phyloP scores from a whole-genome alignment of 64 coral and sea anemone genomes.

The Montipora cactus region DNA sequence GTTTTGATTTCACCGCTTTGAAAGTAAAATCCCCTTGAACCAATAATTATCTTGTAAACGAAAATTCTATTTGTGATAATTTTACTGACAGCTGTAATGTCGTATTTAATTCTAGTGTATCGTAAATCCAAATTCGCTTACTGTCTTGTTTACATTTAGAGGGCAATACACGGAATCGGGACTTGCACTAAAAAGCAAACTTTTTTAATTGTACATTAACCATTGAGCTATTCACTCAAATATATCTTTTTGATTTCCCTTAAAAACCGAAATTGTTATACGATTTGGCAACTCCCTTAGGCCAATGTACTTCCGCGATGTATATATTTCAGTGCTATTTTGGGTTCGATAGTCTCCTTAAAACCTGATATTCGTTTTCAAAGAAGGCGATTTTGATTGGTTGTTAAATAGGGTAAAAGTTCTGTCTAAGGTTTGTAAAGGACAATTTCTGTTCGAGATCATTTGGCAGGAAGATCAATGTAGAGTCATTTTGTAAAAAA shows the following conservation, averaged over 20 bases:
- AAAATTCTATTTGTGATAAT: slow-evolving; percentile 29
- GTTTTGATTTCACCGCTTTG: too few species aligned
- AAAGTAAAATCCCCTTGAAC: neutral
- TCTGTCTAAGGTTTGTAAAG: too few species aligned
- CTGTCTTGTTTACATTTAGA: slow-evolving; percentile 10
- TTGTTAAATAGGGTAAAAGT: too few species aligned
- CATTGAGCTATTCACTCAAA: neutral
- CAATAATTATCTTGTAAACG: neutral
- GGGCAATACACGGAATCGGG: neutral
- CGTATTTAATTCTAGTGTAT: slow-evolving; percentile 3
- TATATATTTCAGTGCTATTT: too few species aligned
- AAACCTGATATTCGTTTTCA: too few species aligned
- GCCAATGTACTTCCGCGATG: too few species aligned
- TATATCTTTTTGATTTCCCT: neutral
- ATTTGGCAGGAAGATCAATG: neutral
- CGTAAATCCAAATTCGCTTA: neutral
- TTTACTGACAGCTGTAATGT: slow-evolving; percentile 24
- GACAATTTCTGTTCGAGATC: neutral
- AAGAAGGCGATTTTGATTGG: too few species aligned
- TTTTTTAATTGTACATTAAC: neutral
- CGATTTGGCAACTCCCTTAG: neutral
- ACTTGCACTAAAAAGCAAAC: neutral
- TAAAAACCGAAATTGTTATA: neutral
- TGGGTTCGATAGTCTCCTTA: too few species aligned
- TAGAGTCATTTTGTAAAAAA: too few species aligned